phyloP scores from a whole-genome alignment of 2,888 invertebrate genomes.

The Leptarthrus brevirostris region DNA sequence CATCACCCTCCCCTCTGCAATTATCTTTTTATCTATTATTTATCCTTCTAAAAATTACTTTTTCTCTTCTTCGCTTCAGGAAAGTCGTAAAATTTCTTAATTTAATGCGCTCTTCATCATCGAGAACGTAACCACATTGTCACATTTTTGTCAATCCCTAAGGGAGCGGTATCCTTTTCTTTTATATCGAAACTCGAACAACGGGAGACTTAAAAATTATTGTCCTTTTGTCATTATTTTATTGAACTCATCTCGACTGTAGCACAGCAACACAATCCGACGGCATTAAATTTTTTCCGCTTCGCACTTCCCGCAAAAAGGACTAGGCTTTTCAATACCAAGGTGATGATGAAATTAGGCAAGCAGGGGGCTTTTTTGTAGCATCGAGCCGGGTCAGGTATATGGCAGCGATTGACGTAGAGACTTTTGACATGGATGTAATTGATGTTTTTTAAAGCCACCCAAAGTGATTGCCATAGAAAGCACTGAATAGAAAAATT shows the following conservation, averaged over 20 bases:
- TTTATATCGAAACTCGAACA: conserved; percentile 1
- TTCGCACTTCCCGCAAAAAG: background rate
- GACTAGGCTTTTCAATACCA: conserved; percentile 18
- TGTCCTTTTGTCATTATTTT: conserved; percentile 32
- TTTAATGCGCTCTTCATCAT: conserved; percentile 2
- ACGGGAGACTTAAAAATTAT: conserved; percentile 12
- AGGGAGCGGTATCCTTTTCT: background rate
- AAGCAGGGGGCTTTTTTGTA: background rate
- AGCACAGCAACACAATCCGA: background rate
- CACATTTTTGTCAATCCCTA: conserved; percentile 9
- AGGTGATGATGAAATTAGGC: conserved; percentile 33
- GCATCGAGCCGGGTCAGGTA: background rate
- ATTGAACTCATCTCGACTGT: conserved; percentile 39
- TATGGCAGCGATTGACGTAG: conserved; percentile 7
- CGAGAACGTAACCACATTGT: conserved; percentile 9
- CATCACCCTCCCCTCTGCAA: conserved; percentile 2
- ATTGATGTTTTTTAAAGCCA: conserved; percentile 34
- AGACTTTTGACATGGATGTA: conserved; percentile 9
- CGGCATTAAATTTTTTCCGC: background rate
- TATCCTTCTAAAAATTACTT: conserved; percentile 3
- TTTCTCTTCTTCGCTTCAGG: background rate
- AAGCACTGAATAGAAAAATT: conserved; percentile 13
- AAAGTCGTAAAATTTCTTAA: conserved; percentile 22
- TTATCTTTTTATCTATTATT: conserved; percentile 16
- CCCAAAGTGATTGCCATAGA: background rate